A percentile compares a stretch with the other conserved stretches of the same genome.
Evolutionary conservation across 92 coral and sea anemone species (phyloP).

Genomic region (Scolanthus callimorphus): DNA sequence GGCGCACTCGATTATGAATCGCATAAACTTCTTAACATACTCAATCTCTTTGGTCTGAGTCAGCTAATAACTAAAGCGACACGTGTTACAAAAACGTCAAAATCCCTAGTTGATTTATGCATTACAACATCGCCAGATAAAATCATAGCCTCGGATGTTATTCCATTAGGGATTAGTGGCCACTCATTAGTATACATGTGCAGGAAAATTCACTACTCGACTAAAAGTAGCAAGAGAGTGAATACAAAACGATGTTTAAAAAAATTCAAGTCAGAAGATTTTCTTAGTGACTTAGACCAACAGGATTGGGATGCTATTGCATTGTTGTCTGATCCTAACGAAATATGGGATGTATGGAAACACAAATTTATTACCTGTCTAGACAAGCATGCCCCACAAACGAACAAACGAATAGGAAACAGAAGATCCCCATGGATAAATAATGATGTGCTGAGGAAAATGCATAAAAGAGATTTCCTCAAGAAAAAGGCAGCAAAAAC

Average conservation of each 20-base stretch:
- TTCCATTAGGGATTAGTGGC: too few relatives aligned
- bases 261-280: not conserved
- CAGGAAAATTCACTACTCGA: too few relatives aligned
- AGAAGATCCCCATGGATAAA: conserved; percentile 4
- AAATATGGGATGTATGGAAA: not conserved
- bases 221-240: too few relatives aligned
- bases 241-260: not conserved
- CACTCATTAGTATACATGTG: too few relatives aligned
- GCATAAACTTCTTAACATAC: too few relatives aligned
- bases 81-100: too few relatives aligned
- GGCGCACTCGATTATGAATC: too few relatives aligned
- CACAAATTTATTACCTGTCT: not conserved
- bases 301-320: not conserved
- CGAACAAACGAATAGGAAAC: conserved; percentile 2
- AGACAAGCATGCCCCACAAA: conserved; percentile 2
- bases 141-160: too few relatives aligned
- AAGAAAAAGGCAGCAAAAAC: conserved; percentile 3
- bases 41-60: too few relatives aligned
- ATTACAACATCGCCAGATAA: too few relatives aligned
- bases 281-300: not conserved
- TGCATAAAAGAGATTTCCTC: not conserved
- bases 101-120: too few relatives aligned
- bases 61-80: too few relatives aligned
- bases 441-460: not conserved
- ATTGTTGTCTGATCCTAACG: not conserved